Evolutionary conservation across 2,113 vertebrate species (phyloP), one percentile per base, ranked within the genome.

Genomic region (Ceratotherium simum): DNA sequence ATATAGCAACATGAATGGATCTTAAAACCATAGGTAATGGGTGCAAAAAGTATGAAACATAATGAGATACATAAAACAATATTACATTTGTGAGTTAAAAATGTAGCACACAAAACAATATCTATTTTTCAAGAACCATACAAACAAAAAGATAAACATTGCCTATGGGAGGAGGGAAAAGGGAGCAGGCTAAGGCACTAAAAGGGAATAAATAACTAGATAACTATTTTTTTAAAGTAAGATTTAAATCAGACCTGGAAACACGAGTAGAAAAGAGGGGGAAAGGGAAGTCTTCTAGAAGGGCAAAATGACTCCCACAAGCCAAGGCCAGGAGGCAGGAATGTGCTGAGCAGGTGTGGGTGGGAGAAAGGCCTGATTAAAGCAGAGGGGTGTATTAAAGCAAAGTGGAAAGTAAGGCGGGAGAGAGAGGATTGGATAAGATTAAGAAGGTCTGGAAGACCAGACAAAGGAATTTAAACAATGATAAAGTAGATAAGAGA

Each of bases 101-200:
- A 39, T 87, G 27, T 70, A 87, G 67, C 62, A 39, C 3, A 33
- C 42, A 62, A 69, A 80, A 58, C 29, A 93, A 31, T 70, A 80
- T 73, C 75, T 92, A 60, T 64, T 97, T 93, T 85, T 20, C 58
- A 90, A 95, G 73, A 92, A 80, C 31, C 46, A 79, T 64, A 92
- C 23, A 48, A 67, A 79, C 58, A 82, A 93, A 64, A 84, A 78
- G n/a, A 89, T 65, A 87, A 87, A 92, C 13, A 80, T 5, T 93
- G 8, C 64, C 70, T 79, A 36, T 58, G 65, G 4, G 62, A 60
- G 33, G 33, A 91, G 27, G 81, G 25, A 33, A 80, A 73, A 73
- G 36, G 33, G 62, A 67, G 33, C 9, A 48, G 64, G 42, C 54
- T 56, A 10, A 65, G 36, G 23, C 56, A 25, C 67, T 72, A 48